Evolutionary conservation across 2,888 invertebrate species (phyloP).

Genomic region (Alitta virens): DNA sequence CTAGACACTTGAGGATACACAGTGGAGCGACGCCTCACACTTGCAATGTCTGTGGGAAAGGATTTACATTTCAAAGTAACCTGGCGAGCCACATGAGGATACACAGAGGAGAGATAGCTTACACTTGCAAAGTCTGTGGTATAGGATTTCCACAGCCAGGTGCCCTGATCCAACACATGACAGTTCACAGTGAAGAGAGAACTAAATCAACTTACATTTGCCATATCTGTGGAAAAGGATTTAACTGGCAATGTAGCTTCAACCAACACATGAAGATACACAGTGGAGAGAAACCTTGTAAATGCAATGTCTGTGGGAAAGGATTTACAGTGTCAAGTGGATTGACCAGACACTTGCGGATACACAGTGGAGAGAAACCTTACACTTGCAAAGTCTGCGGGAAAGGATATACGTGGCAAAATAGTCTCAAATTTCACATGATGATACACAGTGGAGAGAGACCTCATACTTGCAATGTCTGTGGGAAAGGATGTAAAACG

Average conservation of each 20-base stretch:
- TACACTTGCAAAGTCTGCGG: not conserved
- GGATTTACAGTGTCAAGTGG: not conserved
- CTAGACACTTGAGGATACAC: not conserved
- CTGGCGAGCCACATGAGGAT: not conserved
- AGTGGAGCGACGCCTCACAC: not conserved
- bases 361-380: not conserved
- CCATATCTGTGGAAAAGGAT: not conserved
- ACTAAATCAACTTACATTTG: not conserved
- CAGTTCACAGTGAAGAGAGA: not conserved
- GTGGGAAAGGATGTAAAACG: not conserved
- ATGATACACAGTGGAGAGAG: not conserved
- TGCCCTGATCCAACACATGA: not conserved
- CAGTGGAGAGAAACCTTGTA: not conserved
- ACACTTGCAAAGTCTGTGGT: not conserved
- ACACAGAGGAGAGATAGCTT: not conserved
- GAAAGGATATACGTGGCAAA: not conserved
- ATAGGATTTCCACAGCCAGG: not conserved
- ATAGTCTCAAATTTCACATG: not conserved
- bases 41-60: not conserved
- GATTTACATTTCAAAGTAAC: not conserved
- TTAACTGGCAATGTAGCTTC: not conserved
- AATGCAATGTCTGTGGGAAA: conserved; percentile 19
- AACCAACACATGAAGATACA: not conserved
- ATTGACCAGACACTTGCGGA: not conserved
- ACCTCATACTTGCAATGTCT: not conserved